A percentile compares a stretch with the other conserved stretches of the same genome.
Evolutionary conservation across 2,888 invertebrate genomes (phyloP).

Genomic region (Leptopterna dolabrata): DNA sequence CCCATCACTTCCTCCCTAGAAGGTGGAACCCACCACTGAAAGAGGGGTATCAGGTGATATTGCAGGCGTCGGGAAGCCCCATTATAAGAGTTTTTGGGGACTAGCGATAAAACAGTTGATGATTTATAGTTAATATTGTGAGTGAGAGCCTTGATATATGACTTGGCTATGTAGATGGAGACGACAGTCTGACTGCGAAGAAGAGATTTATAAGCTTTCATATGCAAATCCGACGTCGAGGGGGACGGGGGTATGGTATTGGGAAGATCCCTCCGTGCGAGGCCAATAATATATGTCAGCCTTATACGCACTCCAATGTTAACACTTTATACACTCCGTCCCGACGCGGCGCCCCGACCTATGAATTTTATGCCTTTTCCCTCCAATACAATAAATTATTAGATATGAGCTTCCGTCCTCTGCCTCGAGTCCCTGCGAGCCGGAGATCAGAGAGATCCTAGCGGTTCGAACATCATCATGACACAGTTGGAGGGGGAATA

Average conservation of each 20-base stretch:
- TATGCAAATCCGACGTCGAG: slow-evolving; percentile 58
- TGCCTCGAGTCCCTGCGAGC: neutral
- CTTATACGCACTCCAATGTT: slow-evolving; percentile 59
- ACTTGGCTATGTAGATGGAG: slow-evolving; percentile 59
- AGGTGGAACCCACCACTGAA: neutral
- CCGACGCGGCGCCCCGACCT: slow-evolving; percentile 34
- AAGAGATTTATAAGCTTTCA: slow-evolving; percentile 61
- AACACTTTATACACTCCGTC: slow-evolving; percentile 58
- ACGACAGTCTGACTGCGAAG: slow-evolving; percentile 58
- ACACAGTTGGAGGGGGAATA: neutral
- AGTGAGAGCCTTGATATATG: slow-evolving; percentile 59
- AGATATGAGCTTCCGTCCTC: neutral
- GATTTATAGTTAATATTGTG: slow-evolving; percentile 61
- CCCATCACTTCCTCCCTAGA: neutral
- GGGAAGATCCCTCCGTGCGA: slow-evolving; percentile 55
- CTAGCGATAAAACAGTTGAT: slow-evolving; percentile 57
- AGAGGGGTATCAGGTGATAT: slow-evolving; percentile 35
- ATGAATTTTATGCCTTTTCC: slow-evolving; percentile 28
- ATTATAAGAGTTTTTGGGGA: slow-evolving; percentile 46
- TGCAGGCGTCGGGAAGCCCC: slow-evolving; percentile 14
- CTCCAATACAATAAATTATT: slow-evolving; percentile 46
- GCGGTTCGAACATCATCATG: neutral
- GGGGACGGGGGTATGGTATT: slow-evolving; percentile 48
- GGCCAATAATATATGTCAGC: slow-evolving; percentile 59
- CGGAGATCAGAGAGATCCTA: neutral